Base-by-base conservation (phyloP, 2,113 vertebrate genomes). In the Dasyurus viverrinus region DNA sequence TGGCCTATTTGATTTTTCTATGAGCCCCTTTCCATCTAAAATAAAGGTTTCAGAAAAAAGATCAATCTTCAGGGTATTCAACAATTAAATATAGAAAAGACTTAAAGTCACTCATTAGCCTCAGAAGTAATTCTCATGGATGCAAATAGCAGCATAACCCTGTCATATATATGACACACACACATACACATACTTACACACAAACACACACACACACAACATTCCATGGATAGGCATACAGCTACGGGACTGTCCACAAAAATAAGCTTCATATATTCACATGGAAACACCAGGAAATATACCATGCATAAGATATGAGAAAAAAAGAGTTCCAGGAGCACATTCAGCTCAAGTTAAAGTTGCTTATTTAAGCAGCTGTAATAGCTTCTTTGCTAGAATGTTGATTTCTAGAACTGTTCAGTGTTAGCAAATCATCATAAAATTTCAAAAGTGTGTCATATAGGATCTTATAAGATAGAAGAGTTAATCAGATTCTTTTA, bases 401-500 rank as follows among this genome's bases (percentile, higher is more conserved):
- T 68, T 95, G 93, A 94, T 96, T 97, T 95, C 91, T 95, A 94
- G 94, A 94, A 94, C 96, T 95, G 53, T 89, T 97, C 68, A 57
- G 94, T 94, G 90, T 89, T 97, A 97, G 93, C 93, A 96, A 96
- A 95, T 96, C 94, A 94, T 42, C 90, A 96, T 96, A 95, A 96
- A 96, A 95, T 96, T 96, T 90, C 91, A 95, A 95, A 94, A 97
- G 55, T 60, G 54, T 96, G 55, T 94, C 96, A 95, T 84, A 91
- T 89, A 92, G 95, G 89, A 96, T 92, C 94, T 95, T 94, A 96
- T 95, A 53, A 54, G 92, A 97, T 95, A 91, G 53, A 94, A 93
- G 53, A 96, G 91, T 91, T 96, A 95, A 97, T 96, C 92, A 95
- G 92, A 95, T 98, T 95, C 90, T 92, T 97, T 97, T 96, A 97